Evolutionary conservation across 2,797 vertebrate genomes (phyloP).

Genomic region (Protosalanx chinensis): DNA sequence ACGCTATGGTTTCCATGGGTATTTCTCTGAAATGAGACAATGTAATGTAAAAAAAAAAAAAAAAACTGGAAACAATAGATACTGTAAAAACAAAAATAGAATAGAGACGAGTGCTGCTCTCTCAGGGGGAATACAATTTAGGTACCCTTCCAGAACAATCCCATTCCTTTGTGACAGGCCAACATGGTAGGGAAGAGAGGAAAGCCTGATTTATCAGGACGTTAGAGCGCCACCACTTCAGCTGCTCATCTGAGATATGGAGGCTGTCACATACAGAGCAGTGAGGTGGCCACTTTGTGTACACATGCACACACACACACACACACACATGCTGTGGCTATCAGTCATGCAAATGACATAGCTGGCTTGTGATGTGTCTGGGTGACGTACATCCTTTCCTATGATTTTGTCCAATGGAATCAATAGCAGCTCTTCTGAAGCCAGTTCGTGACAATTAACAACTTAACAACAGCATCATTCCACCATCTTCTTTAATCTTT

Average conservation of each 20-base stretch:
- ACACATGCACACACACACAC: too few species aligned
- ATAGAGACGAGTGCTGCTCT: neutral
- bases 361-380: neutral
- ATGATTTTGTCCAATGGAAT: conserved; percentile 6
- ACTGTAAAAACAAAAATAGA: neutral
- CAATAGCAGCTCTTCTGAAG: neutral
- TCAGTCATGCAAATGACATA: conserved; percentile 13
- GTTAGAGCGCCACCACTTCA: neutral
- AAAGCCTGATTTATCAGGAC: conserved; percentile 4
- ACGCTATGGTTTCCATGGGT: conserved; percentile 22
- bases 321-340: neutral
- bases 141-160: neutral
- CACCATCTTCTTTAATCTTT: conserved; percentile 2
- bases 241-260: neutral
- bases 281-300: neutral
- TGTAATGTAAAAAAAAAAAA: too few species aligned
- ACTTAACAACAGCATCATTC: neutral
- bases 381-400: neutral
- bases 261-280: neutral
- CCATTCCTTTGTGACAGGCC: neutral
- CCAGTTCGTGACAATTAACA: neutral
- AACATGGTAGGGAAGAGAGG: neutral
- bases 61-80: too few species aligned
- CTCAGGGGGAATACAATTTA: neutral
- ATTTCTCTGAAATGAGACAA: neutral